These are phyloP conservation scores for Eupithecia dodoneata DNA, from an alignment of 2,888 invertebrate species.

Conservation along the genomic window DNA sequence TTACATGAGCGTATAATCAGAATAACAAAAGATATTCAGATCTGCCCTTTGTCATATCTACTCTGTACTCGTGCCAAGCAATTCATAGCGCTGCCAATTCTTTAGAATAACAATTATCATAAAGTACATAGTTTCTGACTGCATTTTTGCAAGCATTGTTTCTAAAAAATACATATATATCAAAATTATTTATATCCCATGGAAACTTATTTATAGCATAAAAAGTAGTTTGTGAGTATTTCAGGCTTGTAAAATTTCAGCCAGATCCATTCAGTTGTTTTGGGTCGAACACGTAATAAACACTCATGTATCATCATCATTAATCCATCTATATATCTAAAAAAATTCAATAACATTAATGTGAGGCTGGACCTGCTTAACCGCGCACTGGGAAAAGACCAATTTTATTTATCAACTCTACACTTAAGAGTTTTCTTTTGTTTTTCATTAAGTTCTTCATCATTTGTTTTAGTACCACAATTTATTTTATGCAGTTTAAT, in stretches of 20 bases:
- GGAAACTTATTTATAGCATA: neutral
- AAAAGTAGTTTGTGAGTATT: neutral
- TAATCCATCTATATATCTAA: neutral
- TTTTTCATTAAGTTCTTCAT: too few species aligned
- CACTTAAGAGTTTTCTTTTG: too few species aligned
- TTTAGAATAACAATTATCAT: neutral
- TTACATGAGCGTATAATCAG: constrained; percentile 62
- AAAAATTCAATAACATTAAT: too few species aligned
- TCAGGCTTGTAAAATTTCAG: neutral
- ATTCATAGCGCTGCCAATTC: constrained; percentile 41
- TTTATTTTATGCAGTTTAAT: too few species aligned
- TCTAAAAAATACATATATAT: neutral
- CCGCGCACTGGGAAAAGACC: too few species aligned
- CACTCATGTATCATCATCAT: neutral
- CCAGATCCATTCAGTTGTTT: neutral
- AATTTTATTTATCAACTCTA: too few species aligned
- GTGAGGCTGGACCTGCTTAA: too few species aligned
- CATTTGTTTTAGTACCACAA: too few species aligned
- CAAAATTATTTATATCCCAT: neutral
- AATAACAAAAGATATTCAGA: constrained; percentile 61
- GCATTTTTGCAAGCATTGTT: neutral
- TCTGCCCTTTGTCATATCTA: constrained; percentile 54
- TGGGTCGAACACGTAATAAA: neutral
- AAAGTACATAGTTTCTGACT: neutral
- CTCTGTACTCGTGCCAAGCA: constrained; percentile 50